These are phyloP conservation scores for Hucho hucho DNA, from an alignment of 2,113 vertebrate species.

Conservation along the genomic window DNA sequence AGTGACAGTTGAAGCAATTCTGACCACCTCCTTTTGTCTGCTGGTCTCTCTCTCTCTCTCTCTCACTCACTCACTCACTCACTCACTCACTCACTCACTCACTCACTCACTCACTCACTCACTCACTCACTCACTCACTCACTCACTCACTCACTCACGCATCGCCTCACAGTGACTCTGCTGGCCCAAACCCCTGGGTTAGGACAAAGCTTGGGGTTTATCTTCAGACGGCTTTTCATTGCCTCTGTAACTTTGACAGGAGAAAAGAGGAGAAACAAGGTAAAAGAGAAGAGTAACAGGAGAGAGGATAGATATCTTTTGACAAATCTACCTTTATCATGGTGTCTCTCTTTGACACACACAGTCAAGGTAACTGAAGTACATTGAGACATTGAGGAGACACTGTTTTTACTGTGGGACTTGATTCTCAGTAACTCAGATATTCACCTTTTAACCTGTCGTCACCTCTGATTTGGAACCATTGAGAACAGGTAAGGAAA, in stretches of 20 bases:
- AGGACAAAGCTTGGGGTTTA: conserved; percentile 50
- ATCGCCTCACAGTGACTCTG: conserved; percentile 53
- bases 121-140: background rate
- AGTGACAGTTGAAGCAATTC: conserved; percentile 27
- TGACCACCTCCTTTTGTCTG: conserved; percentile 67
- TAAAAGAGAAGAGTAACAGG: background rate
- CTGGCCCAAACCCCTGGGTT: conserved; percentile 34
- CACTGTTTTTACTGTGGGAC: conserved; percentile 37
- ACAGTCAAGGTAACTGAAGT: conserved; percentile 36
- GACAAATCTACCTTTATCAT: conserved; percentile 40
- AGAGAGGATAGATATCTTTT: conserved; percentile 28
- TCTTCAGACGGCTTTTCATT: conserved; percentile 60
- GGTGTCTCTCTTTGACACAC: conserved; percentile 32
- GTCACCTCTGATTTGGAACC: conserved; percentile 1
- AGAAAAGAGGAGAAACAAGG: conserved; percentile 46
- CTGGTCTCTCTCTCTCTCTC: conserved; percentile 56
- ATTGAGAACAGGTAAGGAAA: conserved; percentile 25
- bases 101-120: conserved; percentile 26
- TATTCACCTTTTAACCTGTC: conserved; percentile 1
- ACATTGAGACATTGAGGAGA: conserved; percentile 7
- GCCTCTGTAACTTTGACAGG: conserved; percentile 50
- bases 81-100: background rate
- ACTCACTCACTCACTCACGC: conserved; percentile 53
- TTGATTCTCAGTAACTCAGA: conserved; percentile 9
- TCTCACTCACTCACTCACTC: conserved; percentile 29